Evolutionary conservation across 2,888 invertebrate genomes (phyloP).

Genomic region (Noctua comes): DNA sequence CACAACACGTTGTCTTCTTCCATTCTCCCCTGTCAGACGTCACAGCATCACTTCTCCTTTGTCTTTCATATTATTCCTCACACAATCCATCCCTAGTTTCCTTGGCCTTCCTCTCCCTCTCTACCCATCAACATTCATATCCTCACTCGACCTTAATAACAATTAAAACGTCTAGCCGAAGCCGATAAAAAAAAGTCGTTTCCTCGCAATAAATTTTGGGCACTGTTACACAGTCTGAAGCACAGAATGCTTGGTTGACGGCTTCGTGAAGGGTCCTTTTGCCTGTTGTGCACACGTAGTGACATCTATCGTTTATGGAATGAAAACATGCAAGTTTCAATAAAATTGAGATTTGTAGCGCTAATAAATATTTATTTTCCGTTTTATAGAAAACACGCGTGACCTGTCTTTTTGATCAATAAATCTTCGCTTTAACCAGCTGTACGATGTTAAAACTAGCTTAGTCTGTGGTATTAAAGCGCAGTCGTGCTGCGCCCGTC

Average conservation of each 20-base stretch:
- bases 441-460: neutral
- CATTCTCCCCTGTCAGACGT: neutral
- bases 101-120: neutral
- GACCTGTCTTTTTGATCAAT: neutral
- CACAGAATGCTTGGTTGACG: neutral
- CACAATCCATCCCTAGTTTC: neutral
- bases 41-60: neutral
- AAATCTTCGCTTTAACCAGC: neutral
- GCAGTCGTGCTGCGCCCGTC: constrained; percentile 7
- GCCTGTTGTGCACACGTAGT: neutral
- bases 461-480: constrained; percentile 2
- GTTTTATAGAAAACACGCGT: neutral
- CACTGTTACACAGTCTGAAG: neutral
- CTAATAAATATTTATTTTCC: neutral
- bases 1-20: neutral
- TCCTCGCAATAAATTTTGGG: neutral
- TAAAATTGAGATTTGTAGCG: neutral
- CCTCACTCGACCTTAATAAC: neutral
- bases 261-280: neutral
- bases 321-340: neutral
- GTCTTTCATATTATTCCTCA: neutral
- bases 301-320: neutral
- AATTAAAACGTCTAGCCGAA: neutral
- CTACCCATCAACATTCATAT: neutral
- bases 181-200: neutral